These are phyloP conservation scores for Platycercus adscitus DNA, from an alignment of 2,113 vertebrate species.

Conservation along the genomic window DNA sequence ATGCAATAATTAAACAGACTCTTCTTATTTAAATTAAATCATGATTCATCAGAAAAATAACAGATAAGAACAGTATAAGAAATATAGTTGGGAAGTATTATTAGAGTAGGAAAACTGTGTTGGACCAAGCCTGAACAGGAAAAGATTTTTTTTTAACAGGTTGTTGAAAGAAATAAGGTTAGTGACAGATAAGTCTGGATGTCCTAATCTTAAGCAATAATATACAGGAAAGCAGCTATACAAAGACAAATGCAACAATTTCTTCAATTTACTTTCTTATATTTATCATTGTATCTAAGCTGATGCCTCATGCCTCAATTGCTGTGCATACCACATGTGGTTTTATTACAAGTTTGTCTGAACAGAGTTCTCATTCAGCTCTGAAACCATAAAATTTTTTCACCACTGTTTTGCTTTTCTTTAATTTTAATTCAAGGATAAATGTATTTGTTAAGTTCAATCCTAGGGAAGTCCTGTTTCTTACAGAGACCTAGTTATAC, in stretches of 20 bases:
- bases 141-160: not conserved
- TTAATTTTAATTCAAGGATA: not conserved
- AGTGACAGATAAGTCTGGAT: not conserved
- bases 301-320: not conserved
- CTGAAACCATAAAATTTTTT: conserved; percentile 12
- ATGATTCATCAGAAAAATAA: not conserved
- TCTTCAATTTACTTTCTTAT: conserved; percentile 21
- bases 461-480: not conserved
- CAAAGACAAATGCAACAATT: conserved; percentile 29
- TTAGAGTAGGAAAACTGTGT: not conserved
- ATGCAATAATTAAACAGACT: not conserved
- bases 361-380: not conserved
- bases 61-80: not conserved
- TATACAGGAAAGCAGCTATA: not conserved
- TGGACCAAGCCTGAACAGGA: not conserved
- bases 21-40: not conserved
- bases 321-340: not conserved
- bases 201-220: not conserved
- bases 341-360: not conserved
- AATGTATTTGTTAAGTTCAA: not conserved
- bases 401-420: not conserved
- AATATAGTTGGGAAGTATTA: not conserved
- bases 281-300: conserved; percentile 25
- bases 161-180: not conserved
- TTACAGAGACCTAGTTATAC: not conserved